Evolutionary conservation across 2,888 invertebrate species (phyloP), one percentile per base, ranked within the genome.

Genomic region (Dioctria rufipes): DNA sequence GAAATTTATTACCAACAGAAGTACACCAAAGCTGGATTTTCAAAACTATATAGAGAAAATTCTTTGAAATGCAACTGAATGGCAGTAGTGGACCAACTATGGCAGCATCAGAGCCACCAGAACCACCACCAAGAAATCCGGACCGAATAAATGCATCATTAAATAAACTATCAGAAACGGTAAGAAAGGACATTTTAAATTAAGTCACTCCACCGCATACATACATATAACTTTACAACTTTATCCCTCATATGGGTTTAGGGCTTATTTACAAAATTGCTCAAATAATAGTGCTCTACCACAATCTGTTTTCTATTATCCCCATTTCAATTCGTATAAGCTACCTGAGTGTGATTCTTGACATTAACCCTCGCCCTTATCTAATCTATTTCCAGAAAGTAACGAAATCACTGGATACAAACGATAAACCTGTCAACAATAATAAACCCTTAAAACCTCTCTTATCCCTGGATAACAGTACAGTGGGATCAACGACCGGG

Each of bases 41-140:
- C 39, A 54, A 25, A 51, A 51, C 54, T 71, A 39, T 71, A 39
- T 54, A 39, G n/a, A 40, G 58, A 79, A 65, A 82, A 77, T 51
- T 40, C 54, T 51, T 49, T 58, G 60, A 75, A 75, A 89, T 89
- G 89, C 89, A 88, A 88, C 87, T 89, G 86, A 89, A 88, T 87
- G 88, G 88, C 83, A 86, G 86, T 82, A 87, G 86, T 85, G 85
- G 86, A 85, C 87, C 88, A 84, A 88, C 87, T 84, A 89, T 89
- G 88, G 89, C 89, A 85, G 88, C 89, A 84, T 87, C 89, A 83
- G 89, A 89, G 87, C 89, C 89, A 84, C 89, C 89, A 87, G 89
- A 89, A 86, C 89, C 89, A 84, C 89, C 89, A 86, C 89, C 89
- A 85, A 87, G 89, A 85, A 89, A 89, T 86, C 89, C 89, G 86